phyloP scores from a whole-genome alignment of 2,888 invertebrate genomes.

The Criorhina ranunculi region DNA sequence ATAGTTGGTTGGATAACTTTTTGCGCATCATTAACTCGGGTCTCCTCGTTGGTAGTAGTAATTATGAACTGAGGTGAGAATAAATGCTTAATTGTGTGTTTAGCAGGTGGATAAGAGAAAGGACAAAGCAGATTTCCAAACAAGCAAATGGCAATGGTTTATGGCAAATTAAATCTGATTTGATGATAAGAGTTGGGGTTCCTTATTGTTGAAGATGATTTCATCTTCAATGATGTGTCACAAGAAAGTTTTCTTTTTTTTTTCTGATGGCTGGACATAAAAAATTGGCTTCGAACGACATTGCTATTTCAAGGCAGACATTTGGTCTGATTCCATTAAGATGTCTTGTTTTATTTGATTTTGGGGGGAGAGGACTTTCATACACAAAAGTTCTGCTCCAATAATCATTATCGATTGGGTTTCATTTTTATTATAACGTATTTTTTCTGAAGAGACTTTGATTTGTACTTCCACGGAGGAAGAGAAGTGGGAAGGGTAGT shows the following conservation, averaged over 20 bases:
- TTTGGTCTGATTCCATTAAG: neutral
- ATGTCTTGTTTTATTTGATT: neutral
- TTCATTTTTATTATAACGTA: neutral
- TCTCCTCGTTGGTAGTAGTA: conserved; percentile 15
- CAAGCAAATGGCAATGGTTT: neutral
- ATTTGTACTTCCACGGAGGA: too few relatives aligned
- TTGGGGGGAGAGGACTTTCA: neutral
- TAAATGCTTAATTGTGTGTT: neutral
- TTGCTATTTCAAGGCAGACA: neutral
- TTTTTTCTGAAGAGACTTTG: neutral
- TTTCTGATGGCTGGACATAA: conserved; percentile 6
- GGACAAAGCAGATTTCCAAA: too few relatives aligned
- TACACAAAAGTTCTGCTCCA: neutral
- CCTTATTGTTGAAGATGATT: neutral
- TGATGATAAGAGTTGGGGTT: neutral
- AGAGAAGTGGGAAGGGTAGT: too few relatives aligned
- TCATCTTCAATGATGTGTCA: neutral
- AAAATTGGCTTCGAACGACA: neutral
- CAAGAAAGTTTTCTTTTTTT: neutral
- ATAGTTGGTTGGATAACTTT: neutral
- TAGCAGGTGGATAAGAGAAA: neutral
- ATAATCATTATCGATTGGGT: neutral
- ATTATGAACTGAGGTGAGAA: neutral
- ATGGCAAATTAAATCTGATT: neutral
- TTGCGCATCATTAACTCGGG: conserved; percentile 28